Conservation (phyloP, 2,888 invertebrate genomes). For the Bombyx huttoni region DNA sequence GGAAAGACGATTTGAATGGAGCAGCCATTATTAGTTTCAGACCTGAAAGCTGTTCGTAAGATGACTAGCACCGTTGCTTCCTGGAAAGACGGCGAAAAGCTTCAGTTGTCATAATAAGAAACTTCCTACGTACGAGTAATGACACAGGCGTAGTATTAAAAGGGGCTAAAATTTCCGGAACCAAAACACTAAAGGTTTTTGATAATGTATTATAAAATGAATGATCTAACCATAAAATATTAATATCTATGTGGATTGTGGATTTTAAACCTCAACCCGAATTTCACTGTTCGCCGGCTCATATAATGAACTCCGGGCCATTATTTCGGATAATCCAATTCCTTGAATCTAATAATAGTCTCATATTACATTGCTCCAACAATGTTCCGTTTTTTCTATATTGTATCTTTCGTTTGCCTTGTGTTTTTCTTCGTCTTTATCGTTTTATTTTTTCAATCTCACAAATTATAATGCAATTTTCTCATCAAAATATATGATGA, state of each 20-base stretch:
- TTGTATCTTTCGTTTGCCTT: neutral
- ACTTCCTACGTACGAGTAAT: constrained; percentile 38
- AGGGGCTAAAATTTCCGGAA: neutral
- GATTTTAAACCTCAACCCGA: neutral
- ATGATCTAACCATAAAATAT: neutral
- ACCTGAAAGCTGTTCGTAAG: constrained; percentile 63
- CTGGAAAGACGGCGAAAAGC: constrained; percentile 51
- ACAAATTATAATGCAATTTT: too few relatives aligned
- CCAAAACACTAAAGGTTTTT: neutral
- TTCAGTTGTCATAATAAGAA: constrained; percentile 34
- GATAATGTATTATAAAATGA: neutral
- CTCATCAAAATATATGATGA: too few relatives aligned
- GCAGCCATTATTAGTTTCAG: constrained; percentile 45
- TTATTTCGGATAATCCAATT: neutral
- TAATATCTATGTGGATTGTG: neutral
- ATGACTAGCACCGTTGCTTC: constrained; percentile 37
- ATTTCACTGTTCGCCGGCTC: neutral
- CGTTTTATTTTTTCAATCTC: neutral
- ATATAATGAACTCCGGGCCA: neutral
- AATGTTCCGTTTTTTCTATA: neutral
- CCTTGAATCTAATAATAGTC: neutral
- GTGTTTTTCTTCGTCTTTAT: neutral
- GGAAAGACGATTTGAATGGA: constrained; percentile 61
- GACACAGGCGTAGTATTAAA: constrained; percentile 5
- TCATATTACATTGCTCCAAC: neutral